Conservation (phyloP, 2,113 vertebrate species). For the Mastomys coucha region DNA sequence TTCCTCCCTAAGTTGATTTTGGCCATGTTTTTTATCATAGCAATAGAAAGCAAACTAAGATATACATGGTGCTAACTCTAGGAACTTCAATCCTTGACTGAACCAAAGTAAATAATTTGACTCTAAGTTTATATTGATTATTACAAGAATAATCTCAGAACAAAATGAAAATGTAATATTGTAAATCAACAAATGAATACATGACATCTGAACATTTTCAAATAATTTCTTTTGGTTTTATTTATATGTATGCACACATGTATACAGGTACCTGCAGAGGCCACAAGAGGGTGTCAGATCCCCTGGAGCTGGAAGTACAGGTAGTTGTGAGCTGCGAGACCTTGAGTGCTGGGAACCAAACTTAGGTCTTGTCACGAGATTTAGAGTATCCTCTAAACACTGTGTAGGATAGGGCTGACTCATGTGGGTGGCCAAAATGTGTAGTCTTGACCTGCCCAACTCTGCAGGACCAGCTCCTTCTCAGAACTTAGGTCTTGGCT, state of each 20-base stretch:
- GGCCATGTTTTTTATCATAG: neutral
- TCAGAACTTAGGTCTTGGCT: neutral
- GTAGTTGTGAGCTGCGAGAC: neutral
- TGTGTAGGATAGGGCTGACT: neutral
- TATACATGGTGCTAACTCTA: rapidly evolving
- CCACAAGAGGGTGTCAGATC: neutral
- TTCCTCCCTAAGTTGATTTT: neutral
- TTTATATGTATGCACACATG: neutral
- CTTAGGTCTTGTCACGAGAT: neutral
- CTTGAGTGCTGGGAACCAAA: neutral
- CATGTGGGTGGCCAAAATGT: neutral
- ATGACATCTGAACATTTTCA: neutral
- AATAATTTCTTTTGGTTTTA: neutral
- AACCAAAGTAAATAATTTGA: neutral
- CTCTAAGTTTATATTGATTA: neutral
- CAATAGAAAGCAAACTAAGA: neutral
- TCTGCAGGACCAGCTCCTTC: neutral
- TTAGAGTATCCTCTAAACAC: neutral
- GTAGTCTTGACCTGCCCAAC: neutral
- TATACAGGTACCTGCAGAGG: neutral
- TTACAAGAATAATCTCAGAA: neutral
- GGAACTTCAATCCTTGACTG: neutral
- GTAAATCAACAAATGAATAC: neutral
- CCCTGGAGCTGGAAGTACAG: neutral
- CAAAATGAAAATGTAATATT: neutral